Conservation (phyloP, 2,888 invertebrate species). For the Drosophila meridionalis region DNA sequence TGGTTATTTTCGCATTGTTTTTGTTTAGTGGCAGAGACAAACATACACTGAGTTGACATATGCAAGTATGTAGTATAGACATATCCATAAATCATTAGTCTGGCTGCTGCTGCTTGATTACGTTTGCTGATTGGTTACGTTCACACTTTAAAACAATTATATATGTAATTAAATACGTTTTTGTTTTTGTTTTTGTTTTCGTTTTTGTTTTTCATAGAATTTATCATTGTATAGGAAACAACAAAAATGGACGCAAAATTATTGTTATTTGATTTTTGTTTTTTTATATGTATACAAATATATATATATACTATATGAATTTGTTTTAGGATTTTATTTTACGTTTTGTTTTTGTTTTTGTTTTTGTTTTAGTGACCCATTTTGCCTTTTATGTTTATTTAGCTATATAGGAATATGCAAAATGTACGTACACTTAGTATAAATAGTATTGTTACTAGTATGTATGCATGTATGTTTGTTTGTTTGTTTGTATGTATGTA, state of each 20-base stretch:
- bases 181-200: conserved; percentile 19
- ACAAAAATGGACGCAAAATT: conserved; percentile 81
- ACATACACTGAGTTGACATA: conserved; percentile 38
- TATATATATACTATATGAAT: conserved; percentile 24
- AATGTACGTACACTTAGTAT: conserved; percentile 78
- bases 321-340: conserved; percentile 12
- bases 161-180: conserved; percentile 45
- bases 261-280: conserved; percentile 56
- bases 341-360: not conserved
- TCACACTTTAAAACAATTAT: conserved; percentile 50
- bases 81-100: conserved; percentile 26
- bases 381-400: conserved; percentile 58
- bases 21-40: conserved; percentile 36
- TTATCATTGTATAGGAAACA: conserved; percentile 66
- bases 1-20: conserved; percentile 13
- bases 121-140: conserved; percentile 33
- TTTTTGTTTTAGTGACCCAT: conserved; percentile 37
- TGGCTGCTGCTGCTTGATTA: conserved; percentile 24
- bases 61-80: conserved; percentile 20
- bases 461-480: conserved; percentile 49
- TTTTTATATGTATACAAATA: conserved; percentile 25
- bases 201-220: conserved; percentile 16
- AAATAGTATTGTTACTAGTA: conserved; percentile 55
- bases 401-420: conserved; percentile 78
- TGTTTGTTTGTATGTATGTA: not conserved